Evolutionary conservation across 2,797 vertebrate genomes (phyloP).

Genomic region (Sebastes cheni): DNA sequence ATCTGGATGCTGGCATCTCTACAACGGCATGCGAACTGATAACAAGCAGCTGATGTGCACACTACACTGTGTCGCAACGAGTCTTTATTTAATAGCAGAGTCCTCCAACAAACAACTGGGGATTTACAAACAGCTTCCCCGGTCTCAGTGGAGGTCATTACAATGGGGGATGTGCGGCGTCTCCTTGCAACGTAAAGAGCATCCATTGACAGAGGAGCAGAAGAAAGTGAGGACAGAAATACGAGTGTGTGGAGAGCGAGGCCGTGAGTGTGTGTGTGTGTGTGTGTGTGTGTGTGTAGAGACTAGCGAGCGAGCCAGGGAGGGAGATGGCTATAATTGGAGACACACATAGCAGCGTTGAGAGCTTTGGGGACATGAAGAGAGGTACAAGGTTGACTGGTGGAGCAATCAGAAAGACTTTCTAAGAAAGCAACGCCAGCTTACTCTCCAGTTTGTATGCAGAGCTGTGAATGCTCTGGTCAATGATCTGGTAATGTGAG

Average conservation of each 20-base stretch:
- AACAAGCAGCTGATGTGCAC: constrained; percentile 57
- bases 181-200: constrained; percentile 21
- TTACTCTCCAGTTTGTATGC: neutral
- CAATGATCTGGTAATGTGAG: neutral
- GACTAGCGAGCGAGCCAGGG: neutral
- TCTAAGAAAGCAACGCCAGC: constrained; percentile 19
- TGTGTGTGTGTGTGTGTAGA: neutral
- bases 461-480: neutral
- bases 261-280: constrained; percentile 3
- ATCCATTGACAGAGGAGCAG: constrained; percentile 35
- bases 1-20: constrained; percentile 48
- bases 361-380: constrained; percentile 30
- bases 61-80: constrained; percentile 36
- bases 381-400: constrained; percentile 33
- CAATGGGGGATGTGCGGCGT: constrained; percentile 47
- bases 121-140: constrained; percentile 63
- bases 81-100: constrained; percentile 61
- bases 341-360: constrained; percentile 37
- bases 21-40: constrained; percentile 31
- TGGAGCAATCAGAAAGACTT: constrained; percentile 37
- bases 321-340: constrained; percentile 46
- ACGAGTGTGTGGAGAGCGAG: neutral
- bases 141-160: constrained; percentile 83
- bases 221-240: constrained; percentile 19
- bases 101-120: constrained; percentile 67